Evolutionary conservation across 2,797 vertebrate genomes (phyloP), one percentile per base, ranked within the genome.

Genomic region (Sebastes variabilis): DNA sequence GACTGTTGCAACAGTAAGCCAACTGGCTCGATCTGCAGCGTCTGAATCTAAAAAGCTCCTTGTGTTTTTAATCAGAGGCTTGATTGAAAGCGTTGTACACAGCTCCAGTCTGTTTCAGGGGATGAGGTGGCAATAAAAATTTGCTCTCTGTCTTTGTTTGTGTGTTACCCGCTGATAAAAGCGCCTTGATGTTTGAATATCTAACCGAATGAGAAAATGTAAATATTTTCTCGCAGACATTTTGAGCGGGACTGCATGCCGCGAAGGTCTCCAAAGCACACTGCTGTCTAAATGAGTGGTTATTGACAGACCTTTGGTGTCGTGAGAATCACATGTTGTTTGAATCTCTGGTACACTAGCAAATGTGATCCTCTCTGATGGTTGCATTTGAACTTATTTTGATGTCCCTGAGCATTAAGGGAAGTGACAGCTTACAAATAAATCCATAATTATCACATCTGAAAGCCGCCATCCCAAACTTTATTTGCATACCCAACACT

Each of bases 381-480:
- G 90, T 84, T 91, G 88, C 89, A 93, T 95, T 95, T 95, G 94
- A 96, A 96, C 94, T 95, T 95, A 93, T 95, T 95, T 95, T 96
- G 95, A 96, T 95, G 95, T 96, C 95, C 95, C 95, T 95, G 92
- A 95, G 95, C 94, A 95, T 96, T 94, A 95, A 95, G 94, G 83
- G 94, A 96, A 96, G 95, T 96, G 96, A 96, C 96, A 96, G 95
- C 95, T 96, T 96, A 96, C 96, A 96, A 96, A 96, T 96, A 96
- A 96, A 96, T 95, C 94, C 95, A 93, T 96, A 96, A 96, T 96
- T 96, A 96, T 96, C 95, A 93, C 95, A 93, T 96, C 94, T 95
- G 88, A 93, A 93, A 93, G 95, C 93, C 89, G 88, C 91, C 93
- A 91, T 92, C 89, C 88, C 91, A 86, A 94, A 93, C 94, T 93